phyloP scores from a whole-genome alignment of 2,888 invertebrate genomes.

The Crepidodera aurea region DNA sequence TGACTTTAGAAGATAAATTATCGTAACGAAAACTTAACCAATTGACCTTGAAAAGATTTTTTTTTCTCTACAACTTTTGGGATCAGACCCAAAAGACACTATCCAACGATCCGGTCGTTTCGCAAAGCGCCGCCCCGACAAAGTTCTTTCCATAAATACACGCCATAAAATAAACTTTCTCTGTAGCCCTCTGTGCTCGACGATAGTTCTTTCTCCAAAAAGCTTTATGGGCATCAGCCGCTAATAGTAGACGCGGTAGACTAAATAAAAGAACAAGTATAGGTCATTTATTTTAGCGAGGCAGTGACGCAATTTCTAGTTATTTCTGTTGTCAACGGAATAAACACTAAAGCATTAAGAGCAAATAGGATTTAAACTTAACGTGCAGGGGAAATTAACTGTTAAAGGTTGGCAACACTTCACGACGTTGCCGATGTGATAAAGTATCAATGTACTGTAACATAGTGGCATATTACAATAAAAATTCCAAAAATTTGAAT shows the following conservation, averaged over 20 bases:
- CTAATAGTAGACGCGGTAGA: background rate
- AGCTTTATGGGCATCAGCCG: constrained; percentile 13
- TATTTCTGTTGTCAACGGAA: too few relatives aligned
- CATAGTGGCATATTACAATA: too few relatives aligned
- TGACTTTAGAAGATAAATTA: background rate
- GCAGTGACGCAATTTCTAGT: too few relatives aligned
- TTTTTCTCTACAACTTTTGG: background rate
- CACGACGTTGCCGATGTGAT: too few relatives aligned
- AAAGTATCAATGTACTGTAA: too few relatives aligned
- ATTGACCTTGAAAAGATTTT: background rate
- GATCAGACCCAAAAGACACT: constrained; percentile 7
- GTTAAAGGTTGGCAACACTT: too few relatives aligned
- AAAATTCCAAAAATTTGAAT: too few relatives aligned
- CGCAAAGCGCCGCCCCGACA: constrained; percentile 3
- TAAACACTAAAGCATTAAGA: too few relatives aligned
- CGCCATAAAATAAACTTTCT: constrained; percentile 26
- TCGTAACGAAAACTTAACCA: background rate
- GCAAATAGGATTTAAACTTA: too few relatives aligned
- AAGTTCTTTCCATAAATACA: constrained; percentile 26
- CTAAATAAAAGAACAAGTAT: too few relatives aligned
- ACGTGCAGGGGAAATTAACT: too few relatives aligned
- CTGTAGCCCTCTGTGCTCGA: constrained; percentile 14
- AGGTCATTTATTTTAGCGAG: too few relatives aligned
- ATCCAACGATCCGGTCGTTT: background rate
- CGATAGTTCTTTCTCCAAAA: background rate